Base-by-base conservation (phyloP, 1,140 invertebrate genomes). In the Tribolium castaneum region DNA sequence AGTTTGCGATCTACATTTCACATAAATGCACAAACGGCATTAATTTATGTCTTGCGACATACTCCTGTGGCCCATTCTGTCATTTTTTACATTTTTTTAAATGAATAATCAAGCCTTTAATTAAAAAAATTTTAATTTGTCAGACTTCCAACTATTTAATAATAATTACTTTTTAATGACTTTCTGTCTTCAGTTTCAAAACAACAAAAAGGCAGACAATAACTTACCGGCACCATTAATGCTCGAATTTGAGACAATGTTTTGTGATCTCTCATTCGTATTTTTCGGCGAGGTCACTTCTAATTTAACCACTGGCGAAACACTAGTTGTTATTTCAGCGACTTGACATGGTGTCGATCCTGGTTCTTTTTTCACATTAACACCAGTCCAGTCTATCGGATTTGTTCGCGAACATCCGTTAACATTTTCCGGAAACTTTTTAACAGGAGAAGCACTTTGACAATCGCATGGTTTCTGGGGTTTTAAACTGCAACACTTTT, bases 271-370 rank as follows among this genome's bases (percentile, higher is more conserved):
- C 54, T 66, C 59, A 66, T 30, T 59, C 6, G 54, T 66, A 70
- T 76, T 80, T 71, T 83, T 85, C 39, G 89, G 88, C 22, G 88
- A 89, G 3, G 87, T 86, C 2, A 88, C 84, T 84, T 89, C 88
- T 6, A 89, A 83, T 83, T 89, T 89, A 19, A 89, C 86, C 39
- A 88, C 80, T 75, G 90, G 87, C 75, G 90, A 88, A 78, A 89
- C 88, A 71, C 90, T 91, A 22, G 90, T 91, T 9, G 90, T 90
- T n/a, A 92, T 90, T 83, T 92, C 91, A 70, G 90, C 90, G 66
- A 92, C 90, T 86, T 92, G 91, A 82, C 90, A 92, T 12, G 89
- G 88, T 50, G 87, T 87, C 54, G 86, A 80, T 54, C 88, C 82
- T 9, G 91, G 90, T 83, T 92, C 91, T 49, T 90, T 89, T 83